Conservation (phyloP, 1,140 invertebrate species). For the Parasteatoda tepidariorum region DNA sequence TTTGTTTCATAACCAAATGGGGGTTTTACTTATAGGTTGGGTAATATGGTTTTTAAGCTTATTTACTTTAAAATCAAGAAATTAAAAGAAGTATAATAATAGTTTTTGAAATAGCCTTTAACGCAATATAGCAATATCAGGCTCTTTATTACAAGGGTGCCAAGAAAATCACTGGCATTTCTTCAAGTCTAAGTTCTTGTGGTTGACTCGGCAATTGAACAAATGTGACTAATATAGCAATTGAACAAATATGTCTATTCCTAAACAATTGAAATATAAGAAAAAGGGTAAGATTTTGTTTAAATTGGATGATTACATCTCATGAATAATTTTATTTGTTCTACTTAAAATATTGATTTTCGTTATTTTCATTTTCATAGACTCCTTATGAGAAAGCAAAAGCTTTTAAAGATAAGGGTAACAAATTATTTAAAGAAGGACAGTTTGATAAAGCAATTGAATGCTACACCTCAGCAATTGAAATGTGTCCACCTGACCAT, state of each 20-base stretch:
- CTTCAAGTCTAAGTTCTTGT: too few species aligned
- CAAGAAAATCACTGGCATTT: too few species aligned
- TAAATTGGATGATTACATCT: not conserved
- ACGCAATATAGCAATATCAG: too few species aligned
- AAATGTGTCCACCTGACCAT: constrained; percentile 81
- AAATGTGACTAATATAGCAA: not conserved
- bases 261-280: not conserved
- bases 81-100: too few species aligned
- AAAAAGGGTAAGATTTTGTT: not conserved
- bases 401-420: constrained; percentile 86
- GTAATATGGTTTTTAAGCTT: too few species aligned
- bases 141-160: too few species aligned
- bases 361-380: constrained; percentile 66
- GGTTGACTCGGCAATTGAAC: too few species aligned
- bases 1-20: too few species aligned
- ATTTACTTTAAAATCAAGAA: too few species aligned
- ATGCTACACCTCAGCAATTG: constrained; percentile 89
- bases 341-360: not conserved
- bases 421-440: constrained; percentile 84
- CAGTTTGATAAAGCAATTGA: constrained; percentile 90
- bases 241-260: not conserved
- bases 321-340: not conserved
- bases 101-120: too few species aligned
- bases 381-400: constrained; percentile 78
- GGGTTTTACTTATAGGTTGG: too few species aligned